These are phyloP conservation scores for Hemistola chrysoprasaria DNA, from an alignment of 2,888 invertebrate genomes.

Conservation along the genomic window DNA sequence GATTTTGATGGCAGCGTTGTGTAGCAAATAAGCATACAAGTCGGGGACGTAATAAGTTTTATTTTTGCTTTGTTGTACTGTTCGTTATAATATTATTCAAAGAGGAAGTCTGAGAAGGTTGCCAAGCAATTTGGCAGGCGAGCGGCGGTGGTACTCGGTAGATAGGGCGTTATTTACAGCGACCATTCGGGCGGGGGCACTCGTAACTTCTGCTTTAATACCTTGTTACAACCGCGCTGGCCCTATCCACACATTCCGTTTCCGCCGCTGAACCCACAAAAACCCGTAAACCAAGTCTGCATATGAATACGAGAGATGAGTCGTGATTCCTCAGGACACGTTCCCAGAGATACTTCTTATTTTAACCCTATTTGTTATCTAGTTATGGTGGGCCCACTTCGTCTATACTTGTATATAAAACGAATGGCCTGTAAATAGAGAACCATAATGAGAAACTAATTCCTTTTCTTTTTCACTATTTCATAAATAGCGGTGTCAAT, in stretches of 20 bases:
- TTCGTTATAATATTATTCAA: constrained; percentile 75
- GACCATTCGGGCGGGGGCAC: constrained; percentile 59
- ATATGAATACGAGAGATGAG: constrained; percentile 24
- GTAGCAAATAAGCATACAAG: constrained; percentile 26
- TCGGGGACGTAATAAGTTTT: constrained; percentile 46
- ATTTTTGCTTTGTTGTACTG: constrained; percentile 64
- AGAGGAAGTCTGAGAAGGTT: constrained; percentile 72
- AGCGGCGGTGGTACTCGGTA: constrained; percentile 55
- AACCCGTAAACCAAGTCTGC: constrained; percentile 39
- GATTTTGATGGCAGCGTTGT: constrained; percentile 4
- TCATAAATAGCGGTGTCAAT: no score
- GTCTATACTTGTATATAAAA: no score
- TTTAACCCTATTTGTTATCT: no score
- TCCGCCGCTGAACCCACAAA: constrained; percentile 39
- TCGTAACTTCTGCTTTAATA: constrained; percentile 75
- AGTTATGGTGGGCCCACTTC: no score
- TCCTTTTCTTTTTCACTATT: no score
- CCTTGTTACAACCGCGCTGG: constrained; percentile 56
- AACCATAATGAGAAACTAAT: no score
- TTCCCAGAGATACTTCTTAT: constrained; percentile 5
- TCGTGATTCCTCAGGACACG: constrained; percentile 20
- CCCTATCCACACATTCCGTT: constrained; percentile 42
- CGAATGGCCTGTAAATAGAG: no score
- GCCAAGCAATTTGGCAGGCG: constrained; percentile 77
- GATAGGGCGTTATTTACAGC: constrained; percentile 73